Conservation (phyloP, 2,113 vertebrate species). For the Amblyopsis rosae region DNA sequence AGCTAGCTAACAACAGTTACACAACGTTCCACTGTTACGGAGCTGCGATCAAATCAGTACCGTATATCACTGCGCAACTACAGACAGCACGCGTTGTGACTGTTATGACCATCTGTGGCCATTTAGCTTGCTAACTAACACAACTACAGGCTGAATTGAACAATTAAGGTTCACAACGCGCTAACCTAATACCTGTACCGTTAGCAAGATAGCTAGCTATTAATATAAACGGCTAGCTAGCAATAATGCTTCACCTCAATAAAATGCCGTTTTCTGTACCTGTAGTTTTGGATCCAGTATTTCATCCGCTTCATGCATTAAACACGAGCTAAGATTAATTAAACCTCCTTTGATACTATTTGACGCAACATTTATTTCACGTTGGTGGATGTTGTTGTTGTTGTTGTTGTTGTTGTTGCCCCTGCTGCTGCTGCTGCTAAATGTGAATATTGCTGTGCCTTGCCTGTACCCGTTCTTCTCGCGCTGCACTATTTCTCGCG, state of each 20-base stretch:
- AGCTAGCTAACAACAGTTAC: constrained; percentile 19
- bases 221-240: constrained; percentile 49
- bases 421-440: constrained; percentile 44
- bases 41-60: not conserved
- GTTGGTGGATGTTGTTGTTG: constrained; percentile 43
- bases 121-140: not conserved
- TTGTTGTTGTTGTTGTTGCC: constrained; percentile 11
- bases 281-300: constrained; percentile 27
- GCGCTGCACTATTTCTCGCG: constrained; percentile 38
- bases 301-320: constrained; percentile 6
- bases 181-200: constrained; percentile 40
- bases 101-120: not conserved
- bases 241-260: constrained; percentile 7
- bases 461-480: constrained; percentile 48
- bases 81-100: rapidly evolving
- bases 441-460: constrained; percentile 57
- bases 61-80: too few relatives aligned
- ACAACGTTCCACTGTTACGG: too few relatives aligned
- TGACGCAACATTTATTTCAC: constrained; percentile 1
- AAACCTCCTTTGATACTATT: not conserved
- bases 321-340: not conserved
- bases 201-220: constrained; percentile 55
- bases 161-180: constrained; percentile 25
- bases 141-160: not conserved
- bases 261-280: constrained; percentile 33